A percentile compares a stretch with the other conserved stretches of the same genome.
Conservation (phyloP, 2,797 vertebrate genomes). For the Sebastolobus altivelis region DNA sequence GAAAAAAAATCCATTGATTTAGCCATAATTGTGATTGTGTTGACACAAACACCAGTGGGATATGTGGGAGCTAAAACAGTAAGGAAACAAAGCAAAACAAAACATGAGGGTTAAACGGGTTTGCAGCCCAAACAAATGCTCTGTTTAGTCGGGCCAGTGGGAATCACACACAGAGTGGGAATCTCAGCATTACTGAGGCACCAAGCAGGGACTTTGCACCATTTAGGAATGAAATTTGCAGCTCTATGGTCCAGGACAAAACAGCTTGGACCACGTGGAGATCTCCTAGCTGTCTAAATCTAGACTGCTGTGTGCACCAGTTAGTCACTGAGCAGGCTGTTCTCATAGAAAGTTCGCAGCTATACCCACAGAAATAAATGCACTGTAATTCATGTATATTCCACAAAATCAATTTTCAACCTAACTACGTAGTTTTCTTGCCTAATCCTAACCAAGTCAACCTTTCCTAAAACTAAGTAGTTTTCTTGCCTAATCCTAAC, state of each 20-base stretch:
- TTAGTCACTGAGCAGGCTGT: neutral
- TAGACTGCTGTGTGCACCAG: neutral
- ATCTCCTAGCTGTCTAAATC: neutral
- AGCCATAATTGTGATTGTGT: neutral
- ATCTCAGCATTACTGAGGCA: neutral
- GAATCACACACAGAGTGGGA: neutral
- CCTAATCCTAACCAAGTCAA: too few relatives aligned
- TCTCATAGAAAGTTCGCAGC: neutral
- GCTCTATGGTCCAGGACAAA: conserved; percentile 1
- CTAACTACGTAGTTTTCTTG: too few relatives aligned
- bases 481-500: too few relatives aligned
- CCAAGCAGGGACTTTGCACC: neutral
- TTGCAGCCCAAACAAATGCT: neutral
- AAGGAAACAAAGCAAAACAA: neutral
- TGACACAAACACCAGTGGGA: neutral
- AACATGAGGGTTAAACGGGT: neutral
- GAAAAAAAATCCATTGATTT: neutral
- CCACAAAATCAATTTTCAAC: too few relatives aligned
- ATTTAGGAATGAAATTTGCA: neutral
- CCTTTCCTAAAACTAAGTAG: too few relatives aligned
- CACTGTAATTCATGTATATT: too few relatives aligned
- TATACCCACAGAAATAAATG: too few relatives aligned
- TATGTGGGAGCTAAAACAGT: neutral
- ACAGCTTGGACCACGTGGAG: neutral
- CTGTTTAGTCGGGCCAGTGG: neutral